Evolutionary conservation across 1,140 invertebrate species (phyloP), one percentile per base, ranked within the genome.

Genomic region (Cherax quadricarinatus): DNA sequence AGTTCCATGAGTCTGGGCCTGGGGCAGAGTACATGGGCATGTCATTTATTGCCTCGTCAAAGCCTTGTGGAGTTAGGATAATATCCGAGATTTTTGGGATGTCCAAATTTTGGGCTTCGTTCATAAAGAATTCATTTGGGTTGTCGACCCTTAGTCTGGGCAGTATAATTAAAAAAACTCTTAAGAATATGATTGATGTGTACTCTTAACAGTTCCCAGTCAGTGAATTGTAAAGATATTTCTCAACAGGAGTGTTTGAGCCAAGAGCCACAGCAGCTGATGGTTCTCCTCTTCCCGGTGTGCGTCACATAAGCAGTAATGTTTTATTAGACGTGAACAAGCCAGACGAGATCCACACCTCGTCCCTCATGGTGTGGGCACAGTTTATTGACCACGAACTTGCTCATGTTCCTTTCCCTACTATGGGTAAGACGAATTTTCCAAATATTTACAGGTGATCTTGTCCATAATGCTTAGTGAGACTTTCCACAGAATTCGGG

Each of bases 311-410:
- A 1, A 98, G 97, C 91, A 95, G 96, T 57, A 95, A 96, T 0
- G 94, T 97, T 1, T 97, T 97, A 94, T 96, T 96, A n/a, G 96
- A 97, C 89, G 95, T 96, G 1, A 95, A 97, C 1, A 94, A 96
- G 21, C 94, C 95, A 51, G 97, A 98, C 95, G 96, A 96, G 0
- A 94, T 96, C 80, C 97, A 96, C 95, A 97, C 97, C 5, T 95
- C 98, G 4, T 96, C 96, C 18, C 96, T 97, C 30, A 98, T 98
- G 97, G 97, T 98, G 92, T 98, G 97, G 96, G 98, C 97, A 14
- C 98, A 98, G 95, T 97, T 98, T 83, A 96, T 98, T 21, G 97
- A 97, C 5, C 98, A 98, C 94, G 98, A 98, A 93, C 97, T 98
- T 97, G 97, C 96, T 12, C 88, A 90, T 24, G 48, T 85, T 21